A percentile compares a stretch with the other conserved stretches of the same genome.
Evolutionary conservation across 2,888 invertebrate species (phyloP).

Genomic region (Drosophila dives): DNA sequence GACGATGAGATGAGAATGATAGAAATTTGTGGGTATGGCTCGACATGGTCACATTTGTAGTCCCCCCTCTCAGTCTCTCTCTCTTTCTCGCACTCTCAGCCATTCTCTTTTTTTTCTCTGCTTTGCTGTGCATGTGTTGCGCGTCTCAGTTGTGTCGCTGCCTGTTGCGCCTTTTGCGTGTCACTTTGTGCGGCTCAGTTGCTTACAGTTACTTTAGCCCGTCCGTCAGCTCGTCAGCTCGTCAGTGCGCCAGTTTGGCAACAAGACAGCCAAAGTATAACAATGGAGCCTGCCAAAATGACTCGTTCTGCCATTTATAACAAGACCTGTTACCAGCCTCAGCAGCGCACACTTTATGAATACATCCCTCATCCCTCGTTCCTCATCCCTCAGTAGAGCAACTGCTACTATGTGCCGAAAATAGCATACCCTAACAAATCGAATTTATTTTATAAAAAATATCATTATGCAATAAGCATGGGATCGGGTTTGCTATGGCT

Average conservation of each 20-base stretch:
- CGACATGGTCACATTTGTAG: constrained; percentile 48
- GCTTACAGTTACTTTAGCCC: constrained; percentile 56
- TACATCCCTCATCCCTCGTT: neutral
- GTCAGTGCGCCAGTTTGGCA: constrained; percentile 12
- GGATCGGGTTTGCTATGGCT: neutral
- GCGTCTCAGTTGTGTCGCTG: constrained; percentile 32
- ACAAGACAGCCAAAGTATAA: constrained; percentile 33
- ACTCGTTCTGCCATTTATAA: constrained; percentile 66
- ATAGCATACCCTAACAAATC: neutral
- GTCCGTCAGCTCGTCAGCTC: constrained; percentile 4
- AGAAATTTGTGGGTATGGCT: constrained; percentile 47
- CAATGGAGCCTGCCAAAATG: constrained; percentile 69
- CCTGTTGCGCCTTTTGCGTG: constrained; percentile 80
- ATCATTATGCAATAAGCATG: neutral
- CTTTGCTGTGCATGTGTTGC: constrained; percentile 13
- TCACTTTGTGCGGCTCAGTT: constrained; percentile 58
- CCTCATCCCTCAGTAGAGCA: too few species aligned
- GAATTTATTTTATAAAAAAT: neutral
- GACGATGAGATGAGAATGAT: constrained; percentile 58
- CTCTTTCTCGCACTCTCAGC: constrained; percentile 2
- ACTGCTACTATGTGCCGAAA: neutral
- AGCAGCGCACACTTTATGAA: constrained; percentile 21
- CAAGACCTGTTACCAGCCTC: constrained; percentile 56
- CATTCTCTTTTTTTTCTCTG: neutral
- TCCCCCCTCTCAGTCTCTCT: neutral